Evolutionary conservation across 2,888 invertebrate species (phyloP), one percentile per base, ranked within the genome.

Genomic region (Leucoptera coffeella): DNA sequence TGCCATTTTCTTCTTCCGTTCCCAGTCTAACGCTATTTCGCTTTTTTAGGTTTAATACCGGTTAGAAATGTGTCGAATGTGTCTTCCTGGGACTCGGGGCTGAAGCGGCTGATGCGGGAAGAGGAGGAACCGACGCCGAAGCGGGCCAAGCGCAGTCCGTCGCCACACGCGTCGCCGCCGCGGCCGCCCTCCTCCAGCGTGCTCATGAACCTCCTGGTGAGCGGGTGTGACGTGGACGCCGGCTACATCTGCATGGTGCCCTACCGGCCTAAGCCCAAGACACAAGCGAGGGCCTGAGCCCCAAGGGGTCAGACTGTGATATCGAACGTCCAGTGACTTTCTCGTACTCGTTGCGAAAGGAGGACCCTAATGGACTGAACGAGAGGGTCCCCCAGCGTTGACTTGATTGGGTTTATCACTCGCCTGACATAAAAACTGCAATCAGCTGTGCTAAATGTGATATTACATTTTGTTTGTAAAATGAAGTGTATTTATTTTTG

Each of bases 121-220:
- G 65, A 65, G 33, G 59, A 64, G 38, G 55, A 57, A 42, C 59
- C 58, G 9, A 45, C 43, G 32, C 57, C 62, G 14, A 62, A 64
- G 42, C 58, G 61, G 33, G 47, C 39, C 25, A 64, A 56, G 39
- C 67, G 55, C 37, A 67, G 60, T 38, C 61, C 62, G 4, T 61
- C 62, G 2, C 59, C 62, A 8, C 41, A 42, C 9, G 42, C 42
- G 29, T 34, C 30, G 33, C 28, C 42, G 28, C 38, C 45, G 27
- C 37, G 49, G 14, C 73, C 75, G 34, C 76, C 74, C 30, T 80
- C 80, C 29, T 82, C 80, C 39, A 85, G 86, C 59, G 93, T 94
- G 50, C 80, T 94, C 48, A 88, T 91, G 83, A 94, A 94, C 74
- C 81, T 94, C 41, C 77, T 94, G 73, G 86, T 94, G 71, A 91